phyloP scores from a whole-genome alignment of 1,140 invertebrate species.

The Bombus confusus region DNA sequence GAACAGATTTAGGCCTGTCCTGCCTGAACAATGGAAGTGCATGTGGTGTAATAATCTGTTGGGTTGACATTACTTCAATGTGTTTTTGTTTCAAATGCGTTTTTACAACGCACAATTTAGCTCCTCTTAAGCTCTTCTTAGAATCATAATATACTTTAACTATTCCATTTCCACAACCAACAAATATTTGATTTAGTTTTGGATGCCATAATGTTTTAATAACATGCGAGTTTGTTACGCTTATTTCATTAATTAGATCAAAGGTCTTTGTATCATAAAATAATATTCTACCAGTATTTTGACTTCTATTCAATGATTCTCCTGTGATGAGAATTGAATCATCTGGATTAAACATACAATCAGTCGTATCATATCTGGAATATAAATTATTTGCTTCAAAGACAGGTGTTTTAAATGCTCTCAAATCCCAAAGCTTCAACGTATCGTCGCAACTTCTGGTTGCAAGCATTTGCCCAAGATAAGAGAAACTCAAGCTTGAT shows the following conservation, averaged over 20 bases:
- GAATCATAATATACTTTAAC: constrained; percentile 96
- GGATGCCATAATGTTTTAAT: constrained; percentile 98
- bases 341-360: constrained; percentile 97
- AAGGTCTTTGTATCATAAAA: constrained; percentile 93
- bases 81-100: constrained; percentile 90
- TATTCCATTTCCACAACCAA: constrained; percentile 95
- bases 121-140: constrained; percentile 92
- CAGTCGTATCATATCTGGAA: constrained; percentile 95
- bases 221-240: constrained; percentile 90
- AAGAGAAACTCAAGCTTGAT: constrained; percentile 93
- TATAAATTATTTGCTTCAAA: constrained; percentile 88
- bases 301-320: constrained; percentile 89
- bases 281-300: constrained; percentile 88
- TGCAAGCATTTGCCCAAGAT: constrained; percentile 90
- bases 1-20: constrained; percentile 93
- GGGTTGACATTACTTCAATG: constrained; percentile 92
- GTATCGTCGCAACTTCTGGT: constrained; percentile 96
- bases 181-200: constrained; percentile 97
- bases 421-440: constrained; percentile 97
- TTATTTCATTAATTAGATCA: constrained; percentile 88
- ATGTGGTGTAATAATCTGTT: constrained; percentile 99
- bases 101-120: constrained; percentile 94
- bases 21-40: constrained; percentile 97
- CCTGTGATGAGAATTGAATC: constrained; percentile 95
- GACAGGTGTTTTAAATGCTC: constrained; percentile 91